phyloP scores from a whole-genome alignment of 2,797 vertebrate genomes.

The Sardinella longiceps region DNA sequence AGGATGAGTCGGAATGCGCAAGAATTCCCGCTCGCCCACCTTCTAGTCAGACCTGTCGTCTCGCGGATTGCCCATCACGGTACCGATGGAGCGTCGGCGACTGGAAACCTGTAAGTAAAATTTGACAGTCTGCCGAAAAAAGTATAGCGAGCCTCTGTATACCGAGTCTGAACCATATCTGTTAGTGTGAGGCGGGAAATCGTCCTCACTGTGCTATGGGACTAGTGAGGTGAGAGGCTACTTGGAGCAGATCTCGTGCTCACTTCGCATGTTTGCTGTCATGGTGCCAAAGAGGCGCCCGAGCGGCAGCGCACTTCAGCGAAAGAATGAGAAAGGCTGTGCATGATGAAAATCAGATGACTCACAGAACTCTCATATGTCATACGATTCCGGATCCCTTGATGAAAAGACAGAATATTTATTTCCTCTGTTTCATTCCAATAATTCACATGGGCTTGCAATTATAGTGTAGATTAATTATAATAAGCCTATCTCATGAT shows the following conservation, averaged over 20 bases:
- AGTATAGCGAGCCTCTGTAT: constrained; percentile 18
- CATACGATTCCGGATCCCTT: not conserved
- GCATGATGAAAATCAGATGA: constrained; percentile 60
- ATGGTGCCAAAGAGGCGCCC: not conserved
- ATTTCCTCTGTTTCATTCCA: not conserved
- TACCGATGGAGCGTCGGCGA: constrained; percentile 84
- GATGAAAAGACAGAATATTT: not conserved
- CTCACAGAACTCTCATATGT: constrained; percentile 20
- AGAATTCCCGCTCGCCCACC: constrained; percentile 68
- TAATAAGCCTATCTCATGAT: not conserved
- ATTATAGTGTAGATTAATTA: not conserved
- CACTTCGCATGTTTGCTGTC: constrained; percentile 11
- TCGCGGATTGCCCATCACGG: constrained; percentile 71
- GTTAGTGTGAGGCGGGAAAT: constrained; percentile 32
- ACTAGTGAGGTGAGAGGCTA: constrained; percentile 53
- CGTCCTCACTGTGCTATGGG: constrained; percentile 42
- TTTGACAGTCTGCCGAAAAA: constrained; percentile 38
- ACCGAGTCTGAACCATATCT: constrained; percentile 7
- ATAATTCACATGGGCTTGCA: not conserved
- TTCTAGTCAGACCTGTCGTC: constrained; percentile 79
- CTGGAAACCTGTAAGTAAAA: constrained; percentile 84
- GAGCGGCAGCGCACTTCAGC: constrained; percentile 16
- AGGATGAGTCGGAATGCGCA: constrained; percentile 74
- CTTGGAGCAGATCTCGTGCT: constrained; percentile 37
- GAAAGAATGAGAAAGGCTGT: constrained; percentile 42